phyloP scores from a whole-genome alignment of 2,113 vertebrate species.

The Columba livia region DNA sequence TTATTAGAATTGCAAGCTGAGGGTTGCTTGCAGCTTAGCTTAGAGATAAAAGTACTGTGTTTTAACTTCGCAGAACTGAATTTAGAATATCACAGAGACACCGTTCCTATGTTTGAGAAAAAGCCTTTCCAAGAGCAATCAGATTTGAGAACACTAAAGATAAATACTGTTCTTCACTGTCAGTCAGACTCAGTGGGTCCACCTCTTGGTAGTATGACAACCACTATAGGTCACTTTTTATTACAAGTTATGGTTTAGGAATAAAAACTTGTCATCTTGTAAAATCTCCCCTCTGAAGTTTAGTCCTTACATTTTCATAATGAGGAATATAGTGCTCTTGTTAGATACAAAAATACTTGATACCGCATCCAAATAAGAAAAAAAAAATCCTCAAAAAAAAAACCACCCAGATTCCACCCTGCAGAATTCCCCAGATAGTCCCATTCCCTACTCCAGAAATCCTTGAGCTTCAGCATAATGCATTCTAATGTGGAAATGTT shows the following conservation, averaged over 20 bases:
- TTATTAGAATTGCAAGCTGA: not conserved
- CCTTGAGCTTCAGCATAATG: not conserved
- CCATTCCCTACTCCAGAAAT: not conserved
- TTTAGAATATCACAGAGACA: not conserved
- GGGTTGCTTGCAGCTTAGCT: not conserved
- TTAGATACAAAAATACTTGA: not conserved
- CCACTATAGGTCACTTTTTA: not conserved
- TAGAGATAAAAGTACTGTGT: not conserved
- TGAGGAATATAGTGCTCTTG: not conserved
- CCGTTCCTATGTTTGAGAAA: not conserved
- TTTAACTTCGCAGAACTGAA: not conserved
- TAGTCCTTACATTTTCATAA: not conserved
- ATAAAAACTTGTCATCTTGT: not conserved
- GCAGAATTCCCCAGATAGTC: not conserved
- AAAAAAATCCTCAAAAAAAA: not conserved
- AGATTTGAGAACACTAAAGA: not conserved
- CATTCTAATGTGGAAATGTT: conserved; percentile 13
- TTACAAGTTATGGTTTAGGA: not conserved
- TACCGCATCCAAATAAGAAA: accelerated
- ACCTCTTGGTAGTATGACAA: conserved; percentile 64
- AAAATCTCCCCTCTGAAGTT: not conserved
- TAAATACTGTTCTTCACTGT: not conserved
- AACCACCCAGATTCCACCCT: not conserved
- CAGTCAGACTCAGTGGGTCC: conserved; percentile 63
- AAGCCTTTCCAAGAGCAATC: not conserved